Evolutionary conservation across 2,113 vertebrate species (phyloP), one percentile per base, ranked within the genome.

Genomic region (Baryphthengus martii): DNA sequence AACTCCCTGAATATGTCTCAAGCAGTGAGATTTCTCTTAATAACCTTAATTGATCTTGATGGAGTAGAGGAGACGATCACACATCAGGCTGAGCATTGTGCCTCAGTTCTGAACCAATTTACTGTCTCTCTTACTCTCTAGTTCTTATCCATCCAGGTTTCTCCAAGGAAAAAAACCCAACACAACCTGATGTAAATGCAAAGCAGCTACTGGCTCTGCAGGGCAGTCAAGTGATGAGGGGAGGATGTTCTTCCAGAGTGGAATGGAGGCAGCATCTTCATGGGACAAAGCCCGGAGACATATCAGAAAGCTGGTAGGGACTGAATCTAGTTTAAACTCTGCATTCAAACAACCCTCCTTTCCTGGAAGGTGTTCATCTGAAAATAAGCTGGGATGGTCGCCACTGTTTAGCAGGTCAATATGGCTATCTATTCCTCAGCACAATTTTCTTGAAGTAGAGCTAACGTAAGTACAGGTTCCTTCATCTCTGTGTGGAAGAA

Each of bases 1-100:
- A 24, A 20, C 42, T 44, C 7, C 16, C 29, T 67, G 9, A 44
- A 5, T 58, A 35, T 40, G 12, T 81, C 68, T 52, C 28, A 92
- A 28, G 52, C 55, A 84, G 17, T 68, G 49, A 77, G 63, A 68
- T 92, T 84, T 93, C 45, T 88, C 49, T 80, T 86, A 86, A 62
- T 31, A 68, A 29, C 9, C 29, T 77, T 90, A 80, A 58, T 19
- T 82, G 70, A 35, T 84, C 44, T 79, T 35, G 3, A 72, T 71
- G 20, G 33, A 80, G 29, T 82, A 63, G 42, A 53, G 62, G 28
- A 80, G 31, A 21, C 55, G 31, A 72, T 95, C 49, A 18, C 14
- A 21, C 25, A 55, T 84, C 45, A 42, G 42, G 11, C 47, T 89
- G 65, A 84, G 11, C 17, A 11, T 58, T 59, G 15, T 78, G 42